Base-by-base conservation (phyloP, 2,113 vertebrate genomes). In the Charadrius vociferus region DNA sequence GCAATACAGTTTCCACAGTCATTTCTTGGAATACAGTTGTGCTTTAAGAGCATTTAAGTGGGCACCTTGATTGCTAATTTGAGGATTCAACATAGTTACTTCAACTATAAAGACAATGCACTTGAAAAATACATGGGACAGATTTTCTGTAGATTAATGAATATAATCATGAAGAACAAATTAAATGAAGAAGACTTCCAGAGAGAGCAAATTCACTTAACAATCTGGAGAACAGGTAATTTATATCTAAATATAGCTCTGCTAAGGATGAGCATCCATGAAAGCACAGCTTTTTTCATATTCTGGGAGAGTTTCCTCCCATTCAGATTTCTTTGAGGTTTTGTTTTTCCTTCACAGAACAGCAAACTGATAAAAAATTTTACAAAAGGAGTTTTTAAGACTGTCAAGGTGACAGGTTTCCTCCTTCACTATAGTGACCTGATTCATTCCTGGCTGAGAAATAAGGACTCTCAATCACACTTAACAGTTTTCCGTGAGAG, bases 161-260 rank as follows among this genome's bases (percentile, higher is more conserved):
- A 94, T 84, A 95, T 91, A 77, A 90, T 86, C 67, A 96, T 1
- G 2, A 71, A 65, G 77, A 93, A 50, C 22, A 96, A 96, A 95
- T 93, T 81, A 90, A 95, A 91, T 90, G 56, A 94, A 81, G 41
- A 90, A 18, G 85, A 77, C 22, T 82, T 97, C 87, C 62, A 95
- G 73, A 71, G 90, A 94, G 49, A 74, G 36, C 72, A 94, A 96
- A 88, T 95, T 95, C 81, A 96, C 22, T 95, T 93, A 96, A 93
- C 39, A 88, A 32, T 59, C 70, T 71, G 56, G 45, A 86, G 58
- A 91, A 80, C 93, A 41, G 27, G 12, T 67, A 85, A 96, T 87
- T 96, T 81, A 62, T 90, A 73, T 61, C 90, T 87, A 95, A 89
- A 92, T 74, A 85, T 94, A 95, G 41, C n/a, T 93, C 68, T 88